Evolutionary conservation across 2,797 vertebrate genomes (phyloP), one percentile per base, ranked within the genome.

Genomic region (Cynopterus sphinx): DNA sequence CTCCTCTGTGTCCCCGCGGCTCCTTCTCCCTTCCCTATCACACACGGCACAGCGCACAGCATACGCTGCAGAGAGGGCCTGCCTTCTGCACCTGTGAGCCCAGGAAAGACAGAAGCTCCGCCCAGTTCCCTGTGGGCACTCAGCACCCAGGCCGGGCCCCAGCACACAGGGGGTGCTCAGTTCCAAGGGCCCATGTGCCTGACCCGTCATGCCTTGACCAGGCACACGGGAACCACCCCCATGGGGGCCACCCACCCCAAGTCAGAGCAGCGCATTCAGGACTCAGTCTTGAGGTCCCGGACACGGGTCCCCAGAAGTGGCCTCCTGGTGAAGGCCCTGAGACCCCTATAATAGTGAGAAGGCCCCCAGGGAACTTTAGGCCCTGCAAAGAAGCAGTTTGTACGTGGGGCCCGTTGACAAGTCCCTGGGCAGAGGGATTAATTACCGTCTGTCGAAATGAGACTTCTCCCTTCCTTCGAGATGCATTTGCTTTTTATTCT

Each of bases 401-500:
- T 97, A 97, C 97, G 96, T 95, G 86, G 73, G 97, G 97, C 94
- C 95, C 22, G 24, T 94, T 98, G 97, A 97, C 97, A 97, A 98
- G 97, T 97, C 98, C 96, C 96, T 96, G 97, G 97, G 97, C 26
- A 75, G 97, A 97, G 97, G 97, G 98, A 98, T 98, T 98, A 98
- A 98, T 98, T 98, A 98, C 98, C 63, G 70, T 96, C 98, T 98
- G 97, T 98, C 93, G 41, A 97, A 98, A 98, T 97, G 96, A 98
- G 97, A 98, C 97, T 98, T 97, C 96, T 96, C 98, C 94, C 91
- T 97, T 98, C 98, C 98, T 98, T 98, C 91, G 96, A 98, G 98
- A 98, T 98, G 97, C 96, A 98, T 98, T 97, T 98, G 98, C 98
- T 98, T 98, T 98, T 98, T 98, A 98, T 98, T 98, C 98, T 98